Evolutionary conservation across 1,140 invertebrate genomes (phyloP), one percentile per base, ranked within the genome.

Genomic region (Lepidurus packardi): DNA sequence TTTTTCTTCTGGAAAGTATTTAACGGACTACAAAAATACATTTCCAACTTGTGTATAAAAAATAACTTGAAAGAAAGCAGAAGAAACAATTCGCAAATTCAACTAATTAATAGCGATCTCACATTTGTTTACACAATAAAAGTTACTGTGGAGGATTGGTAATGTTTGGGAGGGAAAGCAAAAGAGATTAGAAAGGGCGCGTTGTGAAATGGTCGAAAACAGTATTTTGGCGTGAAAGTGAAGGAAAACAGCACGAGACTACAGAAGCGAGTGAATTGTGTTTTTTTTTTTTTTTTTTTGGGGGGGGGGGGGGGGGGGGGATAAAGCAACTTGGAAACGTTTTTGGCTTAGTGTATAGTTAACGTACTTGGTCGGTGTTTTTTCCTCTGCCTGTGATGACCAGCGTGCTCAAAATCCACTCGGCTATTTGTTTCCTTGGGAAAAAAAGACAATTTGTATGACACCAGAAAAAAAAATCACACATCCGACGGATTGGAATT

Each of bases 31-130:
- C 21, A 65, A 7, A 16, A 65, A 65, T 21, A 65, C 53, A n/a
- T 65, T 13, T 21, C 16, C 16, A 65, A 13, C 53, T 21, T 65
- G 16, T 65, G 53, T 21, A 16, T 16, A 65, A 34, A 34, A 34
- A 34, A 34, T 34, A 34, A 4, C 34, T 34, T 34, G 34, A 34
- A 34, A 34, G 34, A 34, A 34, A 34, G 16, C 9, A 65, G 53
- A 11, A n/a, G 53, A n/a, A 65, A 21, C 21, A 21, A 47, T 16
- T 65, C 21, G 16, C 16, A 13, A 16, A 16, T 65, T n/a, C 21
- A 65, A 65, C 53, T 65, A 65, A 65, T 65, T 65, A 21, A n/a
- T 65, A 65, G 53, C 53, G 53, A 65, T 65, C 53, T 65, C 53
- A 65, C 21, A n/a, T 65, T 65, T 65, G 6, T 47, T 34, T 34